phyloP scores from a whole-genome alignment of 2,797 vertebrate species.

The Hydrophis major region DNA sequence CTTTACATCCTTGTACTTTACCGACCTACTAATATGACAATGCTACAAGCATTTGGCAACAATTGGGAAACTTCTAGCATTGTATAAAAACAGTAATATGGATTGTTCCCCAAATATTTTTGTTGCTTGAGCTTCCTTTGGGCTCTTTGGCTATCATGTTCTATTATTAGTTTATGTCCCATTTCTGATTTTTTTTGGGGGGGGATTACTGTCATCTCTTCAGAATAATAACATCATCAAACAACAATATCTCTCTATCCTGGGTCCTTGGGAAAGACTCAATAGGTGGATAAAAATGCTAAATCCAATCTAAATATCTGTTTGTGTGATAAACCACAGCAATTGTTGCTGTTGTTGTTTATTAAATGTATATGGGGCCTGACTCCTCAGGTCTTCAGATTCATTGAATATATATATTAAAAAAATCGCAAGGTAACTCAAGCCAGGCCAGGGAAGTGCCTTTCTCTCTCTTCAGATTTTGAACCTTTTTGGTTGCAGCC shows the following conservation, averaged over 20 bases:
- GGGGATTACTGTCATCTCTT: background rate
- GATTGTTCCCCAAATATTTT: background rate
- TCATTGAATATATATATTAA: background rate
- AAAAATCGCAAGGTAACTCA: conserved; percentile 18
- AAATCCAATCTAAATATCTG: background rate
- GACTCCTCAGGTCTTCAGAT: background rate
- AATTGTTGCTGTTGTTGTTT: background rate
- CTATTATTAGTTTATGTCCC: background rate
- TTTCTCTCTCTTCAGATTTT: background rate
- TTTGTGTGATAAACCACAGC: background rate
- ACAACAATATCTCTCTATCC: background rate
- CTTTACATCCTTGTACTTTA: background rate
- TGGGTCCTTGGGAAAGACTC: background rate
- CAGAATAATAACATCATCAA: background rate
- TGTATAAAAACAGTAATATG: background rate
- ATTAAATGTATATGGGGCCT: background rate
- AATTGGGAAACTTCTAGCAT: background rate
- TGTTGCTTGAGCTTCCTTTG: background rate
- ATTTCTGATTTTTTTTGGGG: background rate
- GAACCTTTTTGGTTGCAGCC: accelerated
- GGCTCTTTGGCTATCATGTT: background rate
- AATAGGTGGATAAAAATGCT: background rate
- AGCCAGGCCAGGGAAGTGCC: conserved; percentile 20
- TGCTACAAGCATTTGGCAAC: background rate
- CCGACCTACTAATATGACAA: background rate